phyloP scores from a whole-genome alignment of 2,113 vertebrate genomes.

The Pelecanoides urinatrix region DNA sequence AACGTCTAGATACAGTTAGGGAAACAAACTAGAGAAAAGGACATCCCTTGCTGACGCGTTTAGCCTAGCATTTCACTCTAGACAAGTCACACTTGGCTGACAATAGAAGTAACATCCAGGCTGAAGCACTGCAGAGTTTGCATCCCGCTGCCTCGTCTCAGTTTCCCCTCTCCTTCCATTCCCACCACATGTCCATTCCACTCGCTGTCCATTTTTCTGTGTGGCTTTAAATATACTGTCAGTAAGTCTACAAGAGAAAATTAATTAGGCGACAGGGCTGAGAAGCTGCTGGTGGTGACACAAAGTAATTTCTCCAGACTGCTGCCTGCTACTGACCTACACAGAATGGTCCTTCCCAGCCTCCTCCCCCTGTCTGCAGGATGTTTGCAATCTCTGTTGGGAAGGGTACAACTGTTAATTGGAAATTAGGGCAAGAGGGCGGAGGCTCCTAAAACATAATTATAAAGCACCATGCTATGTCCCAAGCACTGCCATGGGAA shows the following conservation, averaged over 20 bases:
- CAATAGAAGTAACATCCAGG: neutral
- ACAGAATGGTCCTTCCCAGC: neutral
- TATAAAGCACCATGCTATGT: slow-evolving; percentile 19
- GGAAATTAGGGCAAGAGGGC: slow-evolving; percentile 53
- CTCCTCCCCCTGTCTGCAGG: neutral
- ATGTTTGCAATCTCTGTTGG: neutral
- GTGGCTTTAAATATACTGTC: neutral
- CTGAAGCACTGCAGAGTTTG: neutral
- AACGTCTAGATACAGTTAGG: neutral
- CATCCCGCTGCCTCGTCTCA: neutral
- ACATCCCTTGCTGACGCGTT: neutral
- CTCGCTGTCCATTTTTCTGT: neutral
- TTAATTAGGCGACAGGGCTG: neutral
- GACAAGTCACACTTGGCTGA: neutral
- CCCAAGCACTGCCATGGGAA: slow-evolving; percentile 56
- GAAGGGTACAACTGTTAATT: slow-evolving; percentile 45
- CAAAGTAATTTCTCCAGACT: neutral
- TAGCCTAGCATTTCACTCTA: neutral
- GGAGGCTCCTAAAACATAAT: slow-evolving; percentile 51
- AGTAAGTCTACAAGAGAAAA: neutral
- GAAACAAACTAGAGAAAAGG: neutral
- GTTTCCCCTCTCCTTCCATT: neutral
- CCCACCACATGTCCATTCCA: neutral
- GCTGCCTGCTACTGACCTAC: neutral
- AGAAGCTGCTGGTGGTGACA: neutral